Evolutionary conservation across 2,113 vertebrate species (phyloP).

Genomic region (Dryoscopus gambensis): DNA sequence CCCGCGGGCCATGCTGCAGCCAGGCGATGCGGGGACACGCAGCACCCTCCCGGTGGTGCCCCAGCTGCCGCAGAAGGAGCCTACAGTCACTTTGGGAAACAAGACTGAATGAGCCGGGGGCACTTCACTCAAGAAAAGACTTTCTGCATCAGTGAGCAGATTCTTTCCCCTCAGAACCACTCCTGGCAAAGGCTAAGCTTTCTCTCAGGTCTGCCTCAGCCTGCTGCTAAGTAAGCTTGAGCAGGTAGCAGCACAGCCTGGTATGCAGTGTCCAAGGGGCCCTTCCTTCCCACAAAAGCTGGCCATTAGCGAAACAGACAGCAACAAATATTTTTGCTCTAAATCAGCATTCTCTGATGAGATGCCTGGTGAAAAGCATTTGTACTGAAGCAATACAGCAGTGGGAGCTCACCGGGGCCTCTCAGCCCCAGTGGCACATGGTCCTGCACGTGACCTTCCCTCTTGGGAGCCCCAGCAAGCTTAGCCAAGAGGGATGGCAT

Average conservation of each 20-base stretch:
- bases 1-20: neutral
- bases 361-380: neutral
- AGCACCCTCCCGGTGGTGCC: neutral
- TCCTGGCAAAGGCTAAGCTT: conserved; percentile 3
- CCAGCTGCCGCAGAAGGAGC: neutral
- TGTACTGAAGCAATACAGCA: neutral
- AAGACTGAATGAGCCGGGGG: neutral
- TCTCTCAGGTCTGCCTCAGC: neutral
- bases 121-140: neutral
- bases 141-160: conserved; percentile 34
- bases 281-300: neutral
- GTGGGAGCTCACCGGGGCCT: accelerated
- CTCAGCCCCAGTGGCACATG: accelerated
- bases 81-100: neutral
- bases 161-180: conserved; percentile 3
- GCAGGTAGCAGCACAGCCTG: neutral
- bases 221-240: neutral
- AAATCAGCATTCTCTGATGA: neutral
- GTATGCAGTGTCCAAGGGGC: neutral
- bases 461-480: neutral
- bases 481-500: neutral
- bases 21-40: neutral
- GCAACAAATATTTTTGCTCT: neutral
- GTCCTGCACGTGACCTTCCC: neutral
- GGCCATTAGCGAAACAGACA: neutral